Evolutionary conservation across 2,888 invertebrate genomes (phyloP).

Genomic region (Pyralis farinalis): DNA sequence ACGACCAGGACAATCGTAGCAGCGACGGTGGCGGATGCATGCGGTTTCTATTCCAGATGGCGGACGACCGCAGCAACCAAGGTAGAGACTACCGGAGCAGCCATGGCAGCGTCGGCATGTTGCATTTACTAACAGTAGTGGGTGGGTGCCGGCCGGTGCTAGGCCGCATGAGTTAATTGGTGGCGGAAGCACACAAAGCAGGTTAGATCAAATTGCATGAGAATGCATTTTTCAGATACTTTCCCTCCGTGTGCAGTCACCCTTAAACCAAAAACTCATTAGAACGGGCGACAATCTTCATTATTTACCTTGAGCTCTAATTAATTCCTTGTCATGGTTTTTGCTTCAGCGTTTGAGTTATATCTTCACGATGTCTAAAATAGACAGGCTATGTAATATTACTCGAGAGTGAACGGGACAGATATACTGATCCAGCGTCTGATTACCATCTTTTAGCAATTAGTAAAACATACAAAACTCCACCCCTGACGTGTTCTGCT

Average conservation of each 20-base stretch:
- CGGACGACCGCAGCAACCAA: no score
- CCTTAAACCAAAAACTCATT: conserved; percentile 67
- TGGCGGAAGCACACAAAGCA: no score
- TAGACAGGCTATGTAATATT: conserved; percentile 33
- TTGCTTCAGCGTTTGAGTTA: conserved; percentile 77
- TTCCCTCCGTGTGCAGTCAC: background rate
- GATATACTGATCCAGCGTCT: conserved; percentile 58
- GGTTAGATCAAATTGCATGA: no score
- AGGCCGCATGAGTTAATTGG: no score
- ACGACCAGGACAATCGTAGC: no score
- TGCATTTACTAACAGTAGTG: no score
- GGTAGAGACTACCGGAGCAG: no score
- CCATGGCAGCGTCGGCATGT: no score
- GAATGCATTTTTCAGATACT: no score
- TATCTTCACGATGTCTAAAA: conserved; percentile 46
- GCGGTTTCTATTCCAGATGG: no score
- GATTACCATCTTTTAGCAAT: conserved; percentile 83
- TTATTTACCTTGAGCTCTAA: conserved; percentile 79
- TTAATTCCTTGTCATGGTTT: conserved; percentile 82
- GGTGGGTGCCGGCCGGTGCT: no score
- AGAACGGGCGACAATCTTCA: conserved; percentile 76
- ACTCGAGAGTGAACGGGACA: conserved; percentile 34
- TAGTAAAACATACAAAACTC: conserved; percentile 84
- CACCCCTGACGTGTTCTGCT: conserved; percentile 77
- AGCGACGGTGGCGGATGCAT: no score